Evolutionary conservation across 1,140 invertebrate genomes (phyloP).

Genomic region (Zaprionus taronus): DNA sequence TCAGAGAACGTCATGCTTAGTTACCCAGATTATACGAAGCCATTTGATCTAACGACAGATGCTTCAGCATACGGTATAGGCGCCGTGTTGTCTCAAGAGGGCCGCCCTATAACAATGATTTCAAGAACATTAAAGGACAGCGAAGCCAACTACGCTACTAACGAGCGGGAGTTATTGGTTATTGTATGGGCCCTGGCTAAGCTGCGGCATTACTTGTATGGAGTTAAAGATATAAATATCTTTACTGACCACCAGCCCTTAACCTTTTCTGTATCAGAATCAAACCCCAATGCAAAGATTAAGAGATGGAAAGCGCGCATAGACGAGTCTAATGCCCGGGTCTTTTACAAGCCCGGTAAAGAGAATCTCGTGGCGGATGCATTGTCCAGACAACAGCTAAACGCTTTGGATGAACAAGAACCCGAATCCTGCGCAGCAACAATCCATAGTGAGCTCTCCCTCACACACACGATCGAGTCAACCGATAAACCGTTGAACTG

Average conservation of each 20-base stretch:
- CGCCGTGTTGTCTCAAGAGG: not conserved
- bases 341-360: conserved; percentile 70
- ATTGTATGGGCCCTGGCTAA: not conserved
- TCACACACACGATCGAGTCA: not conserved
- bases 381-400: conserved; percentile 45
- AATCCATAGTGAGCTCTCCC: not conserved
- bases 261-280: conserved; percentile 29
- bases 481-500: conserved; percentile 14
- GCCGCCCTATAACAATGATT: not conserved
- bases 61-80: not conserved
- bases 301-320: conserved; percentile 26
- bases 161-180: not conserved
- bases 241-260: conserved; percentile 17
- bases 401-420: not conserved
- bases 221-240: conserved; percentile 15
- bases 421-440: not conserved
- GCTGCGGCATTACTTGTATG: not conserved
- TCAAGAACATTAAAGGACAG: not conserved
- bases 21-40: not conserved
- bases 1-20: not conserved
- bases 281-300: conserved; percentile 38
- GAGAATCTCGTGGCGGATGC: conserved; percentile 63
- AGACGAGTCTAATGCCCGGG: conserved; percentile 29
- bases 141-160: conserved; percentile 3
- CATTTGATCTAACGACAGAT: not conserved